These are phyloP conservation scores for Speoplatyrhinus poulsoni DNA, from an alignment of 2,113 vertebrate genomes.

Conservation along the genomic window DNA sequence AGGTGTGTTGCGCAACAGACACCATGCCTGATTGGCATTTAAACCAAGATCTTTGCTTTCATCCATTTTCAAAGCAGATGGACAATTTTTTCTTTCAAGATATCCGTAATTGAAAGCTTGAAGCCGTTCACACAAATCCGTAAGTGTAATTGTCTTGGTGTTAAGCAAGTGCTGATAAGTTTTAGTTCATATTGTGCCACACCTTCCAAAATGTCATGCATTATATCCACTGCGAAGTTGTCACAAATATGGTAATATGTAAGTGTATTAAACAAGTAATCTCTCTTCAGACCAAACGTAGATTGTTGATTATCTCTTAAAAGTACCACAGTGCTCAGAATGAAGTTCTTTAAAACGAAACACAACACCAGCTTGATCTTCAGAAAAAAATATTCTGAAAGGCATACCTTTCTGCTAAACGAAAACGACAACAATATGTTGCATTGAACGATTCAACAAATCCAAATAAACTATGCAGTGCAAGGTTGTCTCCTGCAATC, in stretches of 20 bases:
- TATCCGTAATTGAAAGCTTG: neutral
- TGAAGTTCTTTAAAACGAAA: constrained; percentile 2
- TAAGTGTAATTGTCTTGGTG: neutral
- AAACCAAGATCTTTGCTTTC: constrained; percentile 21
- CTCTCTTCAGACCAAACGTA: neutral
- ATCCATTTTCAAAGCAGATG: constrained; percentile 10
- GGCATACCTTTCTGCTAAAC: neutral
- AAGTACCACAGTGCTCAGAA: neutral
- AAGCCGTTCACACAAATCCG: neutral
- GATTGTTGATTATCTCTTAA: constrained; percentile 1
- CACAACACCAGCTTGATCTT: constrained; percentile 2
- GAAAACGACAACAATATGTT: constrained; percentile 9
- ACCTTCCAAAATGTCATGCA: too few relatives aligned
- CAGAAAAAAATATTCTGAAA: constrained; percentile 1
- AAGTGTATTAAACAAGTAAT: constrained; percentile 2
- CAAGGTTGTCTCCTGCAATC: constrained; percentile 4
- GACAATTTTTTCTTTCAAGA: constrained; percentile 1
- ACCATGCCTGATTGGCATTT: constrained; percentile 22
- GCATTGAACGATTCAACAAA: constrained; percentile 9
- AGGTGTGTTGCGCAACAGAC: constrained; percentile 10
- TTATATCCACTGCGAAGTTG: neutral
- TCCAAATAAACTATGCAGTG: neutral
- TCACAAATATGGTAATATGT: constrained; percentile 6
- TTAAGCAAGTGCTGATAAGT: too few relatives aligned
- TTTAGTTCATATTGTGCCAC: too few relatives aligned